Evolutionary conservation across 2,888 invertebrate species (phyloP).

Genomic region (Carcina quercana): DNA sequence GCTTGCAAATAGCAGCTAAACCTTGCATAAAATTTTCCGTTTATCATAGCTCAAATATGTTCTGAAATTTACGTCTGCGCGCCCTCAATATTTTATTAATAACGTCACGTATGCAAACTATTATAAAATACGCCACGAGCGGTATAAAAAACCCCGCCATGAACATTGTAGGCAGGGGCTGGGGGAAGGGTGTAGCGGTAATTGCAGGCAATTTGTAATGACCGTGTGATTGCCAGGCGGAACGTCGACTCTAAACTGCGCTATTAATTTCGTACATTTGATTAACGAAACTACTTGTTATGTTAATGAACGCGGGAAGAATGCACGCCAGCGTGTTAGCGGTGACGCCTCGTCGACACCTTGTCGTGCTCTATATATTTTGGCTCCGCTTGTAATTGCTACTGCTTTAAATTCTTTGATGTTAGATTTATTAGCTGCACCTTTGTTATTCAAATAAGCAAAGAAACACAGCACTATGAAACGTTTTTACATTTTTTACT

Average conservation of each 20-base stretch:
- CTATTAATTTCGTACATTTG: slow-evolving; percentile 74
- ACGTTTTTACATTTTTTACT: too few species aligned
- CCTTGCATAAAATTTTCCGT: too few species aligned
- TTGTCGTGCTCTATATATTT: slow-evolving; percentile 63
- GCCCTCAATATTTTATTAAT: slow-evolving; percentile 26
- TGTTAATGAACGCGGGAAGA: slow-evolving; percentile 70
- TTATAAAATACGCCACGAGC: slow-evolving; percentile 35
- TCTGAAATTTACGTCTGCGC: slow-evolving; percentile 6
- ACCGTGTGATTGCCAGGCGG: slow-evolving; percentile 67
- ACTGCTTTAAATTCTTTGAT: too few species aligned
- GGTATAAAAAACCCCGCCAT: slow-evolving; percentile 37
- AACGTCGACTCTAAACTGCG: slow-evolving; percentile 67
- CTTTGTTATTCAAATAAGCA: too few species aligned
- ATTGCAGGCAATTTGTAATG: slow-evolving; percentile 70
- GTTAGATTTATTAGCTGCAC: too few species aligned
- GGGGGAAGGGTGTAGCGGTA: slow-evolving; percentile 55
- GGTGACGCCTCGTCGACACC: slow-evolving; percentile 65
- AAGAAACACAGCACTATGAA: too few species aligned
- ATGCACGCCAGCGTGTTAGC: slow-evolving; percentile 67
- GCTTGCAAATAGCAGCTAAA: too few species aligned
- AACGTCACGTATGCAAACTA: slow-evolving; percentile 29
- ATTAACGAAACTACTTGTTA: slow-evolving; percentile 74
- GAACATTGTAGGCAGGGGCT: slow-evolving; percentile 38
- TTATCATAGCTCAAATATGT: too few species aligned
- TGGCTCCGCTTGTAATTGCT: slow-evolving; percentile 57